Conservation (phyloP, 2,797 vertebrate species). For the Cuniculus paca region DNA sequence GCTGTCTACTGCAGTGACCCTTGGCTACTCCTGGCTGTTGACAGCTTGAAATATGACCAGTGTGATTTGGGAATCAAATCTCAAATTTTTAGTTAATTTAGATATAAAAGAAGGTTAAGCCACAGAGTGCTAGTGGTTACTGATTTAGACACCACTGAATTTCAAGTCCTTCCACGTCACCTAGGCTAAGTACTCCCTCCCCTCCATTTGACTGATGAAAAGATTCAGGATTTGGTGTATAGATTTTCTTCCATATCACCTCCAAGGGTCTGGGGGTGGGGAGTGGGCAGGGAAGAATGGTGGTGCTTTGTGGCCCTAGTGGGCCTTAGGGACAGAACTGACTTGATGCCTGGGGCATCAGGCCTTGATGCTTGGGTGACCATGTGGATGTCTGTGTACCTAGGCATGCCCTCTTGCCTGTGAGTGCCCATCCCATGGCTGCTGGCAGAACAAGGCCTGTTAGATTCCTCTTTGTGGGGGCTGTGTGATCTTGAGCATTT, state of each 20-base stretch:
- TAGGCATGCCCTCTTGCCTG: not conserved
- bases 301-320: not conserved
- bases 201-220: not conserved
- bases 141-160: not conserved
- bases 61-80: slow-evolving; percentile 13
- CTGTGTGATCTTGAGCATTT: not conserved
- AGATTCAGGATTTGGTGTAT: slow-evolving; percentile 9
- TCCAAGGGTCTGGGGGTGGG: not conserved
- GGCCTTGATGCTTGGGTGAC: not conserved
- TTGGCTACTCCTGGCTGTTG: not conserved
- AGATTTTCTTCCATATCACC: slow-evolving; percentile 7
- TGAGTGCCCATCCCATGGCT: not conserved
- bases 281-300: not conserved
- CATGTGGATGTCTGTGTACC: not conserved
- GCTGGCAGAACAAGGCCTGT: not conserved
- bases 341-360: not conserved
- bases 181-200: not conserved
- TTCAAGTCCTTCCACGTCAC: not conserved
- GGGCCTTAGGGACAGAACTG: not conserved
- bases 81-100: slow-evolving; percentile 16
- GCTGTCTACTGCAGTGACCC: not conserved
- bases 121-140: not conserved
- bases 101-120: not conserved
- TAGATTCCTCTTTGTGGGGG: not conserved
- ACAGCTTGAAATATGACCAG: not conserved